Evolutionary conservation across 2,888 invertebrate genomes (phyloP).

Genomic region (Campopleginae sp.): DNA sequence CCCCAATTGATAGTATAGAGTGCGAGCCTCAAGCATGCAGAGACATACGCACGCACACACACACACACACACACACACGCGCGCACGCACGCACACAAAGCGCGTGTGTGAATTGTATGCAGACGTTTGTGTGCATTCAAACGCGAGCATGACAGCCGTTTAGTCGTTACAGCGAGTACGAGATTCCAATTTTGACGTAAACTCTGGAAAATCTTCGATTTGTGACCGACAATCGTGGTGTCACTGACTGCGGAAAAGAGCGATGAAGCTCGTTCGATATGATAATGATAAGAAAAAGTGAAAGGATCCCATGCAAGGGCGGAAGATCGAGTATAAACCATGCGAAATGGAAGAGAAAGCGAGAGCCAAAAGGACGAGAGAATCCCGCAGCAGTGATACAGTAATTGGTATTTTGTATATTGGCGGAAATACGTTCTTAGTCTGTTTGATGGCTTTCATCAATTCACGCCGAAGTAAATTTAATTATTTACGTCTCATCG

Average conservation of each 20-base stretch:
- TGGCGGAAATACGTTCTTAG: constrained; percentile 30
- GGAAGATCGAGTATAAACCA: neutral
- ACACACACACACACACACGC: neutral
- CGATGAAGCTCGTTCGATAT: neutral
- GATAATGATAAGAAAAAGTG: neutral
- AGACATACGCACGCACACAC: neutral
- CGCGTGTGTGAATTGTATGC: neutral
- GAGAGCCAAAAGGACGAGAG: neutral
- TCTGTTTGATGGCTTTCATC: constrained; percentile 65
- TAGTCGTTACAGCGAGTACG: neutral
- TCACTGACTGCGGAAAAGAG: neutral
- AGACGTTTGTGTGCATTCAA: constrained; percentile 16
- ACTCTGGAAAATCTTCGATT: constrained; percentile 28
- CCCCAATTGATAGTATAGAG: constrained; percentile 22
- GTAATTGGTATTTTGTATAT: neutral
- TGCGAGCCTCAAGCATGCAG: too few species aligned
- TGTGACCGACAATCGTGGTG: constrained; percentile 25
- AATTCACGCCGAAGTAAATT: constrained; percentile 74
- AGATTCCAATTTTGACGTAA: constrained; percentile 18
- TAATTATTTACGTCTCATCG: constrained; percentile 77
- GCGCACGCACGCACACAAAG: neutral
- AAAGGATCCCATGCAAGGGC: neutral
- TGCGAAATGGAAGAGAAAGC: constrained; percentile 6
- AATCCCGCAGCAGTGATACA: neutral
- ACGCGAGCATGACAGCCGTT: constrained; percentile 11